Conservation (phyloP, 1,140 invertebrate genomes). For the Drosophila teissieri region DNA sequence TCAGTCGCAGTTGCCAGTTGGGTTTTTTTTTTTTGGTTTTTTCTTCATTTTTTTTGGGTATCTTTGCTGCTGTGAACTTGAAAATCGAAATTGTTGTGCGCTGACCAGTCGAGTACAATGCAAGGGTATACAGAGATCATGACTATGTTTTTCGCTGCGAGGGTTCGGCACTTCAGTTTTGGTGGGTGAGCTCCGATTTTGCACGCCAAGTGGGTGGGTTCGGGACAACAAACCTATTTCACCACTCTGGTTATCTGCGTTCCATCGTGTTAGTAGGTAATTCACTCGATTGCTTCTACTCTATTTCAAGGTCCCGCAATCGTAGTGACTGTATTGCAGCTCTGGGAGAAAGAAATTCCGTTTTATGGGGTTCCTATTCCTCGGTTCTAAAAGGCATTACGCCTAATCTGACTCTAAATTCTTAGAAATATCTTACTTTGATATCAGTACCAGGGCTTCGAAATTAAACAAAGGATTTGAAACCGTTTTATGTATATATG, state of each 20-base stretch:
- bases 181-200: slow-evolving; percentile 13
- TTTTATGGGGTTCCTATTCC: slow-evolving; percentile 7
- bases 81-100: slow-evolving; percentile 27
- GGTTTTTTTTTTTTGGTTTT: slow-evolving; percentile 11
- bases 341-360: slow-evolving; percentile 10
- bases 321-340: neutral
- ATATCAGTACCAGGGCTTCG: too few relatives aligned
- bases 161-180: slow-evolving; percentile 12
- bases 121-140: slow-evolving; percentile 40
- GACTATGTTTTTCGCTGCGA: slow-evolving; percentile 23
- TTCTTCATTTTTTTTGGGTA: slow-evolving; percentile 8
- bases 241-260: slow-evolving; percentile 17
- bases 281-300: slow-evolving; percentile 9
- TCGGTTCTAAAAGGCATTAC: neutral
- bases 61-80: slow-evolving; percentile 34
- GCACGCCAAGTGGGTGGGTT: slow-evolving; percentile 18
- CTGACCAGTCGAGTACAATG: slow-evolving; percentile 37
- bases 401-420: neutral
- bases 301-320: neutral
- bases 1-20: slow-evolving; percentile 40
- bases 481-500: too few relatives aligned
- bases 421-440: neutral
- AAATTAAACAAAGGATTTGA: too few relatives aligned
- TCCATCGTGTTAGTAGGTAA: neutral
- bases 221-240: slow-evolving; percentile 11